phyloP scores from a whole-genome alignment of 1,140 invertebrate species.

The Propsilocerus akamusi region DNA sequence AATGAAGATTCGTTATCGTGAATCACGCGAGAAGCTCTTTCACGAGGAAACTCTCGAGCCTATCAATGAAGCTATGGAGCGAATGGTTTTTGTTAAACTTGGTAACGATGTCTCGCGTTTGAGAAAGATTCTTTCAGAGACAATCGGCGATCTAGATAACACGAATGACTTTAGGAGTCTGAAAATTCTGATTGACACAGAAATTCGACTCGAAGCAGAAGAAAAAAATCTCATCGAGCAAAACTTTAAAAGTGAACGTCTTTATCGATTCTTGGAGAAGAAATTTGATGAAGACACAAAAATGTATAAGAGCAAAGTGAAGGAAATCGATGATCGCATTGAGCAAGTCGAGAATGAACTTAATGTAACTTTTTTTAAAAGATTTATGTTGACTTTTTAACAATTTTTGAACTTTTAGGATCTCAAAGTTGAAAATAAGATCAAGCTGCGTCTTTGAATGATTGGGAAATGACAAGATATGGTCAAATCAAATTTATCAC shows the following conservation, averaged over 20 bases:
- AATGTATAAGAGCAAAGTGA: not conserved
- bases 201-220: not conserved
- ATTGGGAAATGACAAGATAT: not conserved
- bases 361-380: not conserved
- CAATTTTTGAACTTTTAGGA: not conserved
- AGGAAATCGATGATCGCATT: not conserved
- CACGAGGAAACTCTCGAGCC: not conserved
- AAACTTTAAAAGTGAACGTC: not conserved
- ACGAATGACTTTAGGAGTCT: not conserved
- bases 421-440: not conserved
- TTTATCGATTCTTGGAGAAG: conserved; percentile 1
- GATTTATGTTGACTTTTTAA: not conserved
- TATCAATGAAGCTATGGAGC: not conserved
- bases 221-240: not conserved
- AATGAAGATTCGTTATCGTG: not conserved
- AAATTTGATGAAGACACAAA: not conserved
- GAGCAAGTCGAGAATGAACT: not conserved
- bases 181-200: not conserved
- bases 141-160: not conserved
- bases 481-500: conserved; percentile 1
- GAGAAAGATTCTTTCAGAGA: not conserved
- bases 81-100: conserved; percentile 1
- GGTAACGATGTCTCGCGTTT: not conserved
- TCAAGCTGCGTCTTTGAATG: not conserved
- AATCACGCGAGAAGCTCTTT: not conserved